These are phyloP conservation scores for Nephotettix cincticeps DNA, from an alignment of 1,140 invertebrate genomes.

Conservation along the genomic window DNA sequence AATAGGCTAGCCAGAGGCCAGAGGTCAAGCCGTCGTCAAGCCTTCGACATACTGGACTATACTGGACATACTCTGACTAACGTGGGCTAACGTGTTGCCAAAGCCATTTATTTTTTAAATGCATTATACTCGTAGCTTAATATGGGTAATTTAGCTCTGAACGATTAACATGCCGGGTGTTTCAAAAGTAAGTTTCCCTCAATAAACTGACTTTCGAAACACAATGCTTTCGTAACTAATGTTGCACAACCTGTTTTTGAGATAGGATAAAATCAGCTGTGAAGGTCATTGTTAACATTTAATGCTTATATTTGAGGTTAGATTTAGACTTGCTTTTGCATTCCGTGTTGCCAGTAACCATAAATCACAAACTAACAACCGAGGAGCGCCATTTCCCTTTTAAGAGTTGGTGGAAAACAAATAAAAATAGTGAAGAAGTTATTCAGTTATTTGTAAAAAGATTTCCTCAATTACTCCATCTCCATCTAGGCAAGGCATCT, in stretches of 20 bases:
- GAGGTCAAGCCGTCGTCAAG: too few species aligned
- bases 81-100: too few species aligned
- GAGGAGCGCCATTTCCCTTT: not conserved
- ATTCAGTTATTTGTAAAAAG: not conserved
- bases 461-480: not conserved
- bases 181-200: too few species aligned
- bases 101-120: too few species aligned
- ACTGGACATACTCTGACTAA: too few species aligned
- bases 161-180: too few species aligned
- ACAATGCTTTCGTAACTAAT: not conserved
- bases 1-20: too few species aligned
- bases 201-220: not conserved
- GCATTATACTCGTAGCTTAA: too few species aligned
- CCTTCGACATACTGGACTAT: too few species aligned
- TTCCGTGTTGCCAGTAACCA: not conserved
- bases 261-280: slow-evolving; percentile 14
- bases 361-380: slow-evolving; percentile 7
- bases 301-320: not conserved
- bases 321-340: not conserved
- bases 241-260: not conserved
- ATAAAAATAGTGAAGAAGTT: not conserved
- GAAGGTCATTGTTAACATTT: not conserved
- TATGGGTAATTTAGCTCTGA: too few species aligned
- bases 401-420: not conserved
- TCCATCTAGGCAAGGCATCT: not conserved